phyloP scores from a whole-genome alignment of 37 sponge, comb jelly and placozoan species.

The Cliona cf. orientalis region DNA sequence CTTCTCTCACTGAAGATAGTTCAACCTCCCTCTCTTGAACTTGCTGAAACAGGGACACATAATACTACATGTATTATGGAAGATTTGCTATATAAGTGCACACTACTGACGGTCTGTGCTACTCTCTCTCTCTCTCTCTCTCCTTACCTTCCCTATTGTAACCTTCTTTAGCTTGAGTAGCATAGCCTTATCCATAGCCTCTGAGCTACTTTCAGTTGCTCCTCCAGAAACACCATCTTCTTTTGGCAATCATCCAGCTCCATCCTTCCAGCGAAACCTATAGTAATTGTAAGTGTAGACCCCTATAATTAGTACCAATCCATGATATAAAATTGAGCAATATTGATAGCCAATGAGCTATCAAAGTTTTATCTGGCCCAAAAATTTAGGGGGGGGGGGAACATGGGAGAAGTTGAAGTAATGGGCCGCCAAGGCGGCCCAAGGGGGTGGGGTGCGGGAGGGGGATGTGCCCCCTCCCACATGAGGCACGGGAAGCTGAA shows the following conservation, averaged over 20 bases:
- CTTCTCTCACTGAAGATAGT: constrained; percentile 24
- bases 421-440: no score
- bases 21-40: constrained; percentile 43
- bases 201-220: constrained; percentile 21
- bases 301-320: not conserved
- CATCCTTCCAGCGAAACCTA: constrained; percentile 12
- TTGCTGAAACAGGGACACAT: constrained; percentile 9
- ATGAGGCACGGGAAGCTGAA: no score
- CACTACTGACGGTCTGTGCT: no score
- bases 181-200: constrained; percentile 27
- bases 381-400: no score
- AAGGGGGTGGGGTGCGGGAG: no score
- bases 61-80: not conserved
- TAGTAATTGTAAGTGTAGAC: no score
- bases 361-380: no score
- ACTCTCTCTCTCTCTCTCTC: no score
- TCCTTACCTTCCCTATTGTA: not conserved
- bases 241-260: constrained; percentile 30
- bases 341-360: not conserved
- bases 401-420: no score
- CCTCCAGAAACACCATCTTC: constrained; percentile 34
- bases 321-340: not conserved
- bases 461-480: no score
- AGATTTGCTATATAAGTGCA: no score
- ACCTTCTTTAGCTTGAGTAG: constrained; percentile 64